Evolutionary conservation across 2,113 vertebrate genomes (phyloP).

Genomic region (Chelonoidis abingdonii): DNA sequence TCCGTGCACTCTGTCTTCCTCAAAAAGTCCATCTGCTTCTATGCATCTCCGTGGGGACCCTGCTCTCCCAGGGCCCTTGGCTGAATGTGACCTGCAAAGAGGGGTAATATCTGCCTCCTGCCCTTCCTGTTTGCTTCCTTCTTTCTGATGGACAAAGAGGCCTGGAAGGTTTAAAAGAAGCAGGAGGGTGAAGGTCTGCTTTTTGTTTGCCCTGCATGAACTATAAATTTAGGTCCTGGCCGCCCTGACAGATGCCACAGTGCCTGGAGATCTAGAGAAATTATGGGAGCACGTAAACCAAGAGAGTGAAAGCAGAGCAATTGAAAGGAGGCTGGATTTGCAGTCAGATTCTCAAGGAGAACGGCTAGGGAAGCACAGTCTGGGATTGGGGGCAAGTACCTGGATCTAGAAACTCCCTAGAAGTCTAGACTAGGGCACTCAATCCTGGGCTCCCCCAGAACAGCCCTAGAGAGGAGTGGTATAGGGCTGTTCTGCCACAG

Average conservation of each 20-base stretch:
- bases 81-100: background rate
- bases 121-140: too few relatives aligned
- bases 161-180: background rate
- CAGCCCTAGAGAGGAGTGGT: background rate
- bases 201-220: background rate
- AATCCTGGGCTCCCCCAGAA: background rate
- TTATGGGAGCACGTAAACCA: background rate
- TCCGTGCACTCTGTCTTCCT: background rate
- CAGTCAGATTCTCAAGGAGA: background rate
- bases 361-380: background rate
- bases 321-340: background rate
- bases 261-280: background rate
- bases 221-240: background rate
- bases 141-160: background rate
- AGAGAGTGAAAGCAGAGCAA: background rate
- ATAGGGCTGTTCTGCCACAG: background rate
- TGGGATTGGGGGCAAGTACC: background rate
- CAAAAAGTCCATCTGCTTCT: background rate
- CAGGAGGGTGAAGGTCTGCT: background rate
- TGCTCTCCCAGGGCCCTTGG: too few relatives aligned
- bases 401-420: background rate
- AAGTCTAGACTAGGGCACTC: background rate
- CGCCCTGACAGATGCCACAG: background rate
- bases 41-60: background rate
- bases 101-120: background rate